A percentile compares a stretch with the other conserved stretches of the same genome.
Evolutionary conservation across 2,113 vertebrate genomes (phyloP).

Genomic region (Colistium nudipinnis): DNA sequence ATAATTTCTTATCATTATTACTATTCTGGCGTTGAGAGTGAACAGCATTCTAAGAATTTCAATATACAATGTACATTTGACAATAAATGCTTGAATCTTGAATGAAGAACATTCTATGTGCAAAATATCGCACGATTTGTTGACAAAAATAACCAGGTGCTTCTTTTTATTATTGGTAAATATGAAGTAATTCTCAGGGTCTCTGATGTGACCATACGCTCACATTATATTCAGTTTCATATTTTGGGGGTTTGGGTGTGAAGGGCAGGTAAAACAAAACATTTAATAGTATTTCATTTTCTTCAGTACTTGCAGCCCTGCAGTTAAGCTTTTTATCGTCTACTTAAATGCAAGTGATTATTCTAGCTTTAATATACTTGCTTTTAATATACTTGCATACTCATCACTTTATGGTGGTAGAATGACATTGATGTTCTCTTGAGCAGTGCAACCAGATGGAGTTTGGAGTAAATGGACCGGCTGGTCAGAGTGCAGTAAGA

Average conservation of each 20-base stretch:
- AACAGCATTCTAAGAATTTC: no score
- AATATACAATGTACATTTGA: no score
- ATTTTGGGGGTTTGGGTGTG: background rate
- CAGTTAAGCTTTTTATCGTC: background rate
- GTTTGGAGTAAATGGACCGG: slow-evolving; percentile 83
- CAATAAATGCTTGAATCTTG: no score
- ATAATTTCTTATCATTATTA: no score
- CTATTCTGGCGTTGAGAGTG: no score
- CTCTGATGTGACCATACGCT: no score
- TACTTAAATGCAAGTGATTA: background rate
- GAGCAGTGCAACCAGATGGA: slow-evolving; percentile 53
- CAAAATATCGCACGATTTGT: no score
- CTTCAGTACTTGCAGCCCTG: background rate
- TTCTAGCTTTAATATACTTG: no score
- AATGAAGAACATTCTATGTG: no score
- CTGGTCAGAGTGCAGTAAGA: slow-evolving; percentile 89
- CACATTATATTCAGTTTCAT: background rate
- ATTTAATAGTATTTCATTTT: background rate
- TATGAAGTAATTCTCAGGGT: no score
- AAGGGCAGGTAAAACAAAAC: background rate
- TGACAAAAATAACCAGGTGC: no score
- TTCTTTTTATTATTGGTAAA: no score
- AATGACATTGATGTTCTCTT: background rate
- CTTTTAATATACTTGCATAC: background rate
- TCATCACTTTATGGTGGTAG: background rate